Base-by-base conservation (phyloP, 2,113 vertebrate genomes). In the Malurus melanocephalus region DNA sequence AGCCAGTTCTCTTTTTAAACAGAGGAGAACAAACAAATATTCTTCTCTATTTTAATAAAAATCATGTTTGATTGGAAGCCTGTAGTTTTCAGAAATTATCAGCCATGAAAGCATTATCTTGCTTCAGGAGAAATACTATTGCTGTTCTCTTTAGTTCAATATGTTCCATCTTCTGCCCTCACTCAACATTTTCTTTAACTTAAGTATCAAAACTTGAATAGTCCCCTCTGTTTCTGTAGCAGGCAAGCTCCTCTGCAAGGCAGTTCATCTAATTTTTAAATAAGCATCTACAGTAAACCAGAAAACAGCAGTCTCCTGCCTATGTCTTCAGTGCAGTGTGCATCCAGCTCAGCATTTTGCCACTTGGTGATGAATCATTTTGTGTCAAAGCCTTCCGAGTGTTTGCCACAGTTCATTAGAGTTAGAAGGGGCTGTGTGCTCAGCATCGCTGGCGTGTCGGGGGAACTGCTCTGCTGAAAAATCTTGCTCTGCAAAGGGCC, bases 401-500 rank as follows among this genome's bases (percentile, higher is more conserved):
- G 38, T 12, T 85, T 60, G 26, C n/a, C 35, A 42, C 16, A 57
- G 42, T 17, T 84, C 33, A 23, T 67, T 48, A 59, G 28, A 51
- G 15, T 43, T 40, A 56, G 62, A 53, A 88, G 24, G 9, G 21
- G 9, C 13, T 9, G 1, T 42, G 79, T 57, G 46, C 46, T 69
- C 52, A 79, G 59, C 35, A 30, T 8, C 0, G 0, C 16, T 51
- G 17, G 0, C 12, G 2, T 16, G 16, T 55, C 6, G 68, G 33
- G 26, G 43, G 14, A 72, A 20, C 18, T 62, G 49, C 33, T 55
- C 10, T 43, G 32, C 33, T 78, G 38, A 55, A 66, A 62, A 45
- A 42, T 26, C 9, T 18, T 43, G 18, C 9, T 69, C 68, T 86
- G 61, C 40, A 67, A 77, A 33, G 43, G 46, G 18, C 10, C 56